These are phyloP conservation scores for Cybosia mesomella DNA, from an alignment of 2,888 invertebrate species.

Conservation along the genomic window DNA sequence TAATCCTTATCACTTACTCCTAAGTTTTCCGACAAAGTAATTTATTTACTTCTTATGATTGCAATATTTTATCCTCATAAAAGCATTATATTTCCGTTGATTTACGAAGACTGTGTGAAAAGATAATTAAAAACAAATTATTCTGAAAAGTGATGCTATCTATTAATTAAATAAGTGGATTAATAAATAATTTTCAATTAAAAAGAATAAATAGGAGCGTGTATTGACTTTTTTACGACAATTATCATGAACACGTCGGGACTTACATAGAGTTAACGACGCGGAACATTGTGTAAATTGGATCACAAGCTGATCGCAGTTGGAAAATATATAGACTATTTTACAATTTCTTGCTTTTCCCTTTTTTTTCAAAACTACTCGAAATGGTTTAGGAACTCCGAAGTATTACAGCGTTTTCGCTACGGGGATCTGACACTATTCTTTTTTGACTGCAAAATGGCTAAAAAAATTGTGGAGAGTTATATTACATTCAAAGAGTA, in stretches of 20 bases:
- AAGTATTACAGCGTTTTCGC: too few relatives aligned
- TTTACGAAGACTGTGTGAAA: slow-evolving; percentile 14
- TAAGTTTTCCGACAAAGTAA: too few relatives aligned
- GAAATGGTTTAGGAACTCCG: too few relatives aligned
- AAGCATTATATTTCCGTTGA: slow-evolving; percentile 23
- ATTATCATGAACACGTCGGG: slow-evolving; percentile 62
- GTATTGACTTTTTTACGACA: slow-evolving; percentile 67
- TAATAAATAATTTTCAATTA: slow-evolving; percentile 72
- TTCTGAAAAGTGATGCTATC: slow-evolving; percentile 44
- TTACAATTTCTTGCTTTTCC: slow-evolving; percentile 9
- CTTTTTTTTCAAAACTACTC: background rate
- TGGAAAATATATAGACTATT: slow-evolving; percentile 22
- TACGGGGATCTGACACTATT: too few relatives aligned
- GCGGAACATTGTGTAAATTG: slow-evolving; percentile 66
- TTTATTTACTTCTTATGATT: background rate
- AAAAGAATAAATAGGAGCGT: slow-evolving; percentile 51
- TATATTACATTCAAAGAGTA: too few relatives aligned
- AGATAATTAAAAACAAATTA: slow-evolving; percentile 32
- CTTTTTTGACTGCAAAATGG: too few relatives aligned
- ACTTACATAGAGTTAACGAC: slow-evolving; percentile 67
- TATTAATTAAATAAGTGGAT: slow-evolving; percentile 67
- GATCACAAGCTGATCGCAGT: slow-evolving; percentile 38
- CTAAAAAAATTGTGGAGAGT: too few relatives aligned
- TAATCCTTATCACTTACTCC: background rate
- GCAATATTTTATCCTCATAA: slow-evolving; percentile 6